Evolutionary conservation across 2,888 invertebrate species (phyloP), one percentile per base, ranked within the genome.

Genomic region (Tenthredo scrophulariae): DNA sequence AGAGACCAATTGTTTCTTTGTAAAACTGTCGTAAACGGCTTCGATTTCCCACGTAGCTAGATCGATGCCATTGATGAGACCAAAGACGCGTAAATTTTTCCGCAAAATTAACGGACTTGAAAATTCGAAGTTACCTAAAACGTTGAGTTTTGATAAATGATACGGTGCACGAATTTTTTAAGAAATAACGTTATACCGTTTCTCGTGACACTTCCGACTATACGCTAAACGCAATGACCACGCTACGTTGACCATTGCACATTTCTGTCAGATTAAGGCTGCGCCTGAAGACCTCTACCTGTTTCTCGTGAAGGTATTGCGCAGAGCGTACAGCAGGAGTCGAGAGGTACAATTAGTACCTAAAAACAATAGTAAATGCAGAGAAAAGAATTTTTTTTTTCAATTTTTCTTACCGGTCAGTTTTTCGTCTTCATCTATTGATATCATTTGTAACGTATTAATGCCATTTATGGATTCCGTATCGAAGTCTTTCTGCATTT

Each of bases 1-100:
- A 13, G 90, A 91, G 7, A 95, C 91, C 5, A 90, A 89, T 89
- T 95, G 95, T 10, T 90, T 87, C 0, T 90, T 54, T 1, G 84
- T 72, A 65, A 83, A 84, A 15, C 54, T 85, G 15, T 67, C 88
- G 3, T 74, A 88, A 7, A 92, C 86, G 1, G 88, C 88, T 9
- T 84, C 74, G 0, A 86, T 87, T 26, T 89, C 85, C 92, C 91
- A 92, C n/a, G 86, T 86, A 26, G 58, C 65, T 0, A 86, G 70
- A 85, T 89, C 85, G 65, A 90, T 86, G 6, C 18, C 88, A 50
- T 91, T 91, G 26, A 92, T 54, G 5, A 83, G 75, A 10, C 89
- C 89, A 10, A 86, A 72, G 5, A 88, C 43, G 4, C 86, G 82
- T 7, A 92, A 75, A 75, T 86, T 88, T 29, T 86, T 85, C 13